Percentiles rank a stretch among this genome's conserved stretches.
phyloP scores from a whole-genome alignment of 2,113 vertebrate species.

The Thinocorus orbignyianus region DNA sequence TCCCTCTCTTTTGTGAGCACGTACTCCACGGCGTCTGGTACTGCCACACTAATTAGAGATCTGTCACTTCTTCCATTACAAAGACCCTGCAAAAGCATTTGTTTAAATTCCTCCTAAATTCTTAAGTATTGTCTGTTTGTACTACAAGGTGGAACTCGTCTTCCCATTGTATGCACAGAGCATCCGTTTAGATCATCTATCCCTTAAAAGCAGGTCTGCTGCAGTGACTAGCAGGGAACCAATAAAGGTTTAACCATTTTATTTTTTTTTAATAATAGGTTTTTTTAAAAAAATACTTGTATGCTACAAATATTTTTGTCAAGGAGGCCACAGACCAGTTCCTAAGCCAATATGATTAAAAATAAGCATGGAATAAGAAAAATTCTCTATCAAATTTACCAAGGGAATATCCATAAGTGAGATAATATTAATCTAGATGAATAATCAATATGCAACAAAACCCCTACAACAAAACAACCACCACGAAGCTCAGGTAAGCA shows the following conservation, averaged over 20 bases:
- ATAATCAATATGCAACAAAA: background rate
- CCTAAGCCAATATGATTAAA: background rate
- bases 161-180: background rate
- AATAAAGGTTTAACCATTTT: background rate
- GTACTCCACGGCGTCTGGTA: background rate
- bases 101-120: background rate
- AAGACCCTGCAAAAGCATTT: background rate
- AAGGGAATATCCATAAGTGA: background rate
- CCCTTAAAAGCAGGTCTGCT: background rate
- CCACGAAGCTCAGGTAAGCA: background rate
- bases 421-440: background rate
- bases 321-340: background rate
- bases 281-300: background rate
- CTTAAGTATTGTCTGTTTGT: background rate
- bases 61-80: background rate
- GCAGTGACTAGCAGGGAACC: background rate
- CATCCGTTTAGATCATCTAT: background rate
- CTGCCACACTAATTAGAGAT: background rate
- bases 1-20: background rate
- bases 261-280: background rate
- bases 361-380: background rate
- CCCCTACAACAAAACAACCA: background rate
- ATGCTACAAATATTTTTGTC: background rate
- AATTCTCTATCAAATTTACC: background rate
- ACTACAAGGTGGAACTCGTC: background rate